Evolutionary conservation across 2,888 invertebrate species (phyloP).

Genomic region (Chrysolina haemoptera): DNA sequence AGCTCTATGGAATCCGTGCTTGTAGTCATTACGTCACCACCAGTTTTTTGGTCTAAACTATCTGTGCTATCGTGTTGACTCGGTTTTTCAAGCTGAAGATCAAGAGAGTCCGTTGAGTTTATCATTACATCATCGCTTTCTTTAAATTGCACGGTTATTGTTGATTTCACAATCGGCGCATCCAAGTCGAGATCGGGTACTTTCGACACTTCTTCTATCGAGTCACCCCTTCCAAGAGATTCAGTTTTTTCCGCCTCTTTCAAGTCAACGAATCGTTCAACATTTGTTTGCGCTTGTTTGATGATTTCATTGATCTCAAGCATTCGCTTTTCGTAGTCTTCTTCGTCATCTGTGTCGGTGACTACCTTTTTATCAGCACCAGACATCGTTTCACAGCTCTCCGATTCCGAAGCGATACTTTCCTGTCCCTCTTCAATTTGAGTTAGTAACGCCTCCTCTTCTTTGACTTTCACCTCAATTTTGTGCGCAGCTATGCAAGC

Average conservation of each 20-base stretch:
- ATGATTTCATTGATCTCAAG: constrained; percentile 81
- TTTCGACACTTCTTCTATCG: constrained; percentile 72
- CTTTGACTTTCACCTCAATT: constrained; percentile 87
- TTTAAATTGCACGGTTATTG: constrained; percentile 68
- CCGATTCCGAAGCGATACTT: constrained; percentile 73
- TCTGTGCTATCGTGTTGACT: constrained; percentile 77
- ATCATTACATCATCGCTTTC: constrained; percentile 72
- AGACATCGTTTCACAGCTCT: constrained; percentile 76
- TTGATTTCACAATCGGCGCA: constrained; percentile 64
- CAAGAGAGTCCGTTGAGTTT: constrained; percentile 78
- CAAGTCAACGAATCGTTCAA: constrained; percentile 75
- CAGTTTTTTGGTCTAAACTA: constrained; percentile 76
- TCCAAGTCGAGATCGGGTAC: constrained; percentile 73
- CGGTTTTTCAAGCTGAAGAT: constrained; percentile 70
- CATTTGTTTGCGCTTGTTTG: constrained; percentile 78
- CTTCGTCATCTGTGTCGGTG: constrained; percentile 73
- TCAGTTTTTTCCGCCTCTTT: constrained; percentile 74
- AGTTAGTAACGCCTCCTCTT: constrained; percentile 84
- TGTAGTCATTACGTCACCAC: constrained; percentile 73
- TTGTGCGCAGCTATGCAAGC: constrained; percentile 89
- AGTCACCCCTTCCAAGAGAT: constrained; percentile 71
- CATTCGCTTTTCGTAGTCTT: constrained; percentile 78
- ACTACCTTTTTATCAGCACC: constrained; percentile 75
- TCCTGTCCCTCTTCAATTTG: constrained; percentile 73
- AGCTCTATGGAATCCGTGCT: constrained; percentile 74